These are phyloP conservation scores for Pseudomyrmex pallidus DNA, from an alignment of 1,140 invertebrate species.

Conservation along the genomic window DNA sequence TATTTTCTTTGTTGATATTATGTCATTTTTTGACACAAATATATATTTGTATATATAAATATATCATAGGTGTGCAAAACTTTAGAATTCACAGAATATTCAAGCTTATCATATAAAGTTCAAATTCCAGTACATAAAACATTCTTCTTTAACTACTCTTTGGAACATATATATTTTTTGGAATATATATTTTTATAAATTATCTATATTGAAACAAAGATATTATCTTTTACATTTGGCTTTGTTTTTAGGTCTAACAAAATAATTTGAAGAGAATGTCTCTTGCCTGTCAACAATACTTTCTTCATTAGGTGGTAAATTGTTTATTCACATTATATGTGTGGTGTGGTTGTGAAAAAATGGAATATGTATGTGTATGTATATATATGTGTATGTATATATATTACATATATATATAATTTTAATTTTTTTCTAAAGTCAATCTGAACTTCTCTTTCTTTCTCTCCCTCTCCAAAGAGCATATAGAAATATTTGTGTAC, in stretches of 20 bases:
- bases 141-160: conserved; percentile 6
- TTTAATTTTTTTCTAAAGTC: conserved; percentile 26
- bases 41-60: no score
- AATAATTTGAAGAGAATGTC: conserved; percentile 78
- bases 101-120: conserved; percentile 1
- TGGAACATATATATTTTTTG: conserved; percentile 36
- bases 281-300: conserved; percentile 68
- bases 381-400: no score
- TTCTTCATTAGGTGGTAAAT: conserved; percentile 63
- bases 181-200: conserved; percentile 32
- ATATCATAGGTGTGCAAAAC: not conserved
- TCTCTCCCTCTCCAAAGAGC: no score
- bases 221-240: conserved; percentile 47
- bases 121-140: conserved; percentile 10
- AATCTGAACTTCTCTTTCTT: no score
- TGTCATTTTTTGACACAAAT: conserved; percentile 14
- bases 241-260: conserved; percentile 79
- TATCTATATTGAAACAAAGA: not conserved
- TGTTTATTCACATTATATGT: conserved; percentile 49
- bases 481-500: no score
- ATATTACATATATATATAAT: no score
- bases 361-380: not conserved
- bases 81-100: conserved; percentile 37
- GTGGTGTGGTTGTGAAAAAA: not conserved
- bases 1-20: conserved; percentile 46